These are phyloP conservation scores for Rapana venosa DNA, from an alignment of 2,888 invertebrate genomes.

Conservation along the genomic window DNA sequence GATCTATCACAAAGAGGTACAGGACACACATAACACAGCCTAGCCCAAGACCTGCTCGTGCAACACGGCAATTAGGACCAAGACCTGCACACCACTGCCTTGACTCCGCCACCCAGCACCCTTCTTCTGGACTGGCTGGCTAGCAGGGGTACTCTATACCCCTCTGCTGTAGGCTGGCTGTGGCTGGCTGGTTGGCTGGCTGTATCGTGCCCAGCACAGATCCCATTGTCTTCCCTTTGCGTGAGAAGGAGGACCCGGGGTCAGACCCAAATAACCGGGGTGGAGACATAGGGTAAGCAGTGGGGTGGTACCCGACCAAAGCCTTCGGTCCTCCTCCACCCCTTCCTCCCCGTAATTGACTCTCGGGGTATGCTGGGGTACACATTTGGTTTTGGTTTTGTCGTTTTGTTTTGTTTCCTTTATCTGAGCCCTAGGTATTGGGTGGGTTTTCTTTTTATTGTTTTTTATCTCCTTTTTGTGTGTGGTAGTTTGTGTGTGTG, in stretches of 20 bases:
- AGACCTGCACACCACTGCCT: neutral
- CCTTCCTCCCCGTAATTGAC: neutral
- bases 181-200: neutral
- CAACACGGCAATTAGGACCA: neutral
- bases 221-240: neutral
- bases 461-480: too few relatives aligned
- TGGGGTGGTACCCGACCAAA: neutral
- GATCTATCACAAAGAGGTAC: too few relatives aligned
- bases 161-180: neutral
- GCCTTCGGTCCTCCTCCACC: neutral
- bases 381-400: too few relatives aligned
- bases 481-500: too few relatives aligned
- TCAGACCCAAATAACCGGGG: neutral
- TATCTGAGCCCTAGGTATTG: too few relatives aligned
- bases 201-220: neutral
- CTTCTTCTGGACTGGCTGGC: too few relatives aligned
- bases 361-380: too few relatives aligned
- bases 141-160: neutral
- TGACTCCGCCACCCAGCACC: neutral
- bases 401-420: too few relatives aligned
- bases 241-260: neutral
- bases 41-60: neutral
- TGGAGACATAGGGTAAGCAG: neutral
- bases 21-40: neutral
- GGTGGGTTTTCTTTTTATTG: too few relatives aligned